phyloP scores from a whole-genome alignment of 2,113 vertebrate genomes.

The Crotalus tigris region DNA sequence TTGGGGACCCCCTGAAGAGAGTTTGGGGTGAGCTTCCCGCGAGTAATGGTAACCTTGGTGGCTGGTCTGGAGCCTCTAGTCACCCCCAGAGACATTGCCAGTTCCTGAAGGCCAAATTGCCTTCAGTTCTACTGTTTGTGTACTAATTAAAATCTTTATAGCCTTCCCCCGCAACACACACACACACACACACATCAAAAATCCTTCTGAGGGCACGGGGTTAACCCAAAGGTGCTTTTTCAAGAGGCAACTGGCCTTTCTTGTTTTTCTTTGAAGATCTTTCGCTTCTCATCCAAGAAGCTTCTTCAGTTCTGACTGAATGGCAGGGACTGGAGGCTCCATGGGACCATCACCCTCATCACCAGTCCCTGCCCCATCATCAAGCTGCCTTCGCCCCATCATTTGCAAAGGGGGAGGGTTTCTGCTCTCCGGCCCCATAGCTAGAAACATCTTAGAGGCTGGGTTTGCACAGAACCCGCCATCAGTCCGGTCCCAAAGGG shows the following conservation, averaged over 20 bases:
- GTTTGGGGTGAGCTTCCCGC: not conserved
- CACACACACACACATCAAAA: not conserved
- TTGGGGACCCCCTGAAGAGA: not conserved
- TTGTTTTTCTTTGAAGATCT: too few relatives aligned
- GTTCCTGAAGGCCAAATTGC: not conserved
- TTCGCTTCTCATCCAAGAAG: too few relatives aligned
- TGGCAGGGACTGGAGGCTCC: too few relatives aligned
- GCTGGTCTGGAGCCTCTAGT: not conserved
- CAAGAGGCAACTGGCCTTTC: too few relatives aligned
- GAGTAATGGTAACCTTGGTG: not conserved
- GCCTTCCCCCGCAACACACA: rapidly evolving
- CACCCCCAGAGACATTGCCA: not conserved
- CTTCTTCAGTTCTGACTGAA: too few relatives aligned
- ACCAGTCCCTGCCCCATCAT: not conserved
- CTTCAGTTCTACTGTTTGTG: not conserved
- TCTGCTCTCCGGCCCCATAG: not conserved
- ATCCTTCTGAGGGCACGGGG: not conserved
- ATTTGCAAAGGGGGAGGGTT: not conserved
- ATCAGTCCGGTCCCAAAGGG: not conserved
- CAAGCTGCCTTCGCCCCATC: not conserved
- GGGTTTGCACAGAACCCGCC: not conserved
- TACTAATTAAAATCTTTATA: not conserved
- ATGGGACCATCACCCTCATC: too few relatives aligned
- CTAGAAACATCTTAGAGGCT: too few relatives aligned
- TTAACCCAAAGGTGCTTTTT: not conserved